A percentile compares a stretch with the other conserved stretches of the same genome.
Evolutionary conservation across 1,140 invertebrate genomes (phyloP).

Genomic region (Coenobita brevimanus): DNA sequence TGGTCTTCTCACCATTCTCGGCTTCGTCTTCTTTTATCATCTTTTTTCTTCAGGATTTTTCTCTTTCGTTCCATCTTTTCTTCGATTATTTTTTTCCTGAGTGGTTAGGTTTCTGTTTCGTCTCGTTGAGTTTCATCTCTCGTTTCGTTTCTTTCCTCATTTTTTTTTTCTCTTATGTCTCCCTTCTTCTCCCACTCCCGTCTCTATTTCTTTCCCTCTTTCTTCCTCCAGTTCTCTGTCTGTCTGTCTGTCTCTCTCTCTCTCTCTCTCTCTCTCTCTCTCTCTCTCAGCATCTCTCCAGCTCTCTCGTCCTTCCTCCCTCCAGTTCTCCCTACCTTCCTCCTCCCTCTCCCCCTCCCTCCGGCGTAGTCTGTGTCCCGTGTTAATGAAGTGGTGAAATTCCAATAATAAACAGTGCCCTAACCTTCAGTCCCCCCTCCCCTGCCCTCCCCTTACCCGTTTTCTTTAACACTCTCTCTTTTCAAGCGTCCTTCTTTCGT

Average conservation of each 20-base stretch:
- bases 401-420: constrained; percentile 40
- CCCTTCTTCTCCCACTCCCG: background rate
- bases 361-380: background rate
- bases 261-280: background rate
- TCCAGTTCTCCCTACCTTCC: background rate
- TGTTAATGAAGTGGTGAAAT: constrained; percentile 49
- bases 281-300: background rate
- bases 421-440: constrained; percentile 8
- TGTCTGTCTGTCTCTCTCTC: background rate
- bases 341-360: background rate
- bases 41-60: background rate
- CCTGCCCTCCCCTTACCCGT: constrained; percentile 17
- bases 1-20: background rate
- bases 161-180: background rate
- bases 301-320: background rate
- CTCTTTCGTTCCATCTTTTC: too few species aligned
- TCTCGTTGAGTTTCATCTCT: too few species aligned
- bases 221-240: background rate
- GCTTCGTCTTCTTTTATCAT: background rate
- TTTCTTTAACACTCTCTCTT: too few species aligned
- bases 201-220: background rate
- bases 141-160: background rate
- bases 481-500: too few species aligned
- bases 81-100: too few species aligned
- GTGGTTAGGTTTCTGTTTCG: too few species aligned